phyloP scores from a whole-genome alignment of 2,113 vertebrate species.

The Arothron firmamentum region DNA sequence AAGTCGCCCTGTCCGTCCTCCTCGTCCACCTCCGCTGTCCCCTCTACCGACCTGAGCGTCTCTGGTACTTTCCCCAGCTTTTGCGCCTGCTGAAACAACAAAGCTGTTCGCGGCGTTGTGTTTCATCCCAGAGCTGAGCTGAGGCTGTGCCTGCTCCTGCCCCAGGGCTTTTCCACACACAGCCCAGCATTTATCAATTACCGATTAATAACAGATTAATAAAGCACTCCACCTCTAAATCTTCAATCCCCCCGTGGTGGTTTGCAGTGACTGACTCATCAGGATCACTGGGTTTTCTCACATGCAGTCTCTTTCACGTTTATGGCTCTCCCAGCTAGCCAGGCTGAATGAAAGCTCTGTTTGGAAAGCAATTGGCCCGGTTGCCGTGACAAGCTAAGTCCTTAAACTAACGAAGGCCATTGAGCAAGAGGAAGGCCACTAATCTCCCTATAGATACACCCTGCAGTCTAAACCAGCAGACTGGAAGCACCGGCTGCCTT shows the following conservation, averaged over 20 bases:
- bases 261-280: conserved; percentile 4
- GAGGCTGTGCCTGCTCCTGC: conserved; percentile 50
- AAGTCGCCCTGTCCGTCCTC: conserved; percentile 42
- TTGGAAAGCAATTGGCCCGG: conserved; percentile 39
- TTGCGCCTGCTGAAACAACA: conserved; percentile 64
- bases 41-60: conserved; percentile 39
- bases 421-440: conserved; percentile 60
- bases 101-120: conserved; percentile 55
- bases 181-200: conserved; percentile 36
- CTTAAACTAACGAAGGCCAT: conserved; percentile 55
- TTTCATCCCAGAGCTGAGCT: conserved; percentile 54
- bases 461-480: conserved; percentile 33
- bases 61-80: conserved; percentile 51
- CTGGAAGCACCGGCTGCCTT: conserved; percentile 29
- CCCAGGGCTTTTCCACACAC: conserved; percentile 21
- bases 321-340: conserved; percentile 23
- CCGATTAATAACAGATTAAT: conserved; percentile 30
- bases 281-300: conserved; percentile 18
- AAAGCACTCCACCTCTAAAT: conserved; percentile 23
- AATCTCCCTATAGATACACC: conserved; percentile 63
- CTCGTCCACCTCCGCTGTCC: conserved; percentile 13
- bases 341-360: conserved; percentile 42
- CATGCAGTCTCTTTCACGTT: conserved; percentile 5
- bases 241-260: conserved; percentile 2
- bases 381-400: conserved; percentile 60